phyloP scores from a whole-genome alignment of 2,888 invertebrate genomes.

The Dolichopus griseipennis region DNA sequence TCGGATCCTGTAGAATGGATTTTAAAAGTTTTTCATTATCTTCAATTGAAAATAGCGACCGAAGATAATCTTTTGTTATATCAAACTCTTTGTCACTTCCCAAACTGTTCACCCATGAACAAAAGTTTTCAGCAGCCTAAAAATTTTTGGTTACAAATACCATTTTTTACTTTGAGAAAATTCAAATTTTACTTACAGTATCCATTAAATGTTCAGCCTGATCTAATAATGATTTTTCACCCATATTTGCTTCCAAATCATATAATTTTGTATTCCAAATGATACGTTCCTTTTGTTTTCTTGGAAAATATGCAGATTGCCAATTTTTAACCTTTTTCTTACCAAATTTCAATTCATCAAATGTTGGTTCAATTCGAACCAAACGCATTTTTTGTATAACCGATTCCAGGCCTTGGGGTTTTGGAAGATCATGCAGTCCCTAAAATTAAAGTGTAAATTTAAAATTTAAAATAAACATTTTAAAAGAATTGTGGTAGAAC shows the following conservation, averaged over 20 bases:
- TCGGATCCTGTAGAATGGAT: conserved; percentile 37
- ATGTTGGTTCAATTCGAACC: background rate
- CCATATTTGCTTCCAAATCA: conserved; percentile 28
- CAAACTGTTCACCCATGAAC: conserved; percentile 37
- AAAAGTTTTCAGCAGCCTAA: conserved; percentile 33
- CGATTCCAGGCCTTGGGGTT: background rate
- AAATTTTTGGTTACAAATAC: background rate
- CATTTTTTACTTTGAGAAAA: background rate
- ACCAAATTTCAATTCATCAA: background rate
- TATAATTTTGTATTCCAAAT: conserved; percentile 40
- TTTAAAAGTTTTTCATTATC: conserved; percentile 35
- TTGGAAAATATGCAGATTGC: conserved; percentile 32
- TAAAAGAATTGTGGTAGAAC: conserved; percentile 7
- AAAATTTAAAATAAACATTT: background rate
- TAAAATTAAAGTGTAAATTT: background rate
- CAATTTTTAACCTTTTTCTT: conserved; percentile 28
- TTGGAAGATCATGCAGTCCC: background rate
- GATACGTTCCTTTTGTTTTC: conserved; percentile 33
- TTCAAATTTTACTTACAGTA: conserved; percentile 28
- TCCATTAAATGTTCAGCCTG: conserved; percentile 42
- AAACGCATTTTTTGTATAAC: background rate
- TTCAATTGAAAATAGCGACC: conserved; percentile 39
- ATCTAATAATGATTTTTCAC: conserved; percentile 35
- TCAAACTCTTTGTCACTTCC: conserved; percentile 32
- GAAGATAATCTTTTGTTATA: conserved; percentile 36